These are phyloP conservation scores for Cheilosia pagana DNA, from an alignment of 2,888 invertebrate genomes.

Conservation along the genomic window DNA sequence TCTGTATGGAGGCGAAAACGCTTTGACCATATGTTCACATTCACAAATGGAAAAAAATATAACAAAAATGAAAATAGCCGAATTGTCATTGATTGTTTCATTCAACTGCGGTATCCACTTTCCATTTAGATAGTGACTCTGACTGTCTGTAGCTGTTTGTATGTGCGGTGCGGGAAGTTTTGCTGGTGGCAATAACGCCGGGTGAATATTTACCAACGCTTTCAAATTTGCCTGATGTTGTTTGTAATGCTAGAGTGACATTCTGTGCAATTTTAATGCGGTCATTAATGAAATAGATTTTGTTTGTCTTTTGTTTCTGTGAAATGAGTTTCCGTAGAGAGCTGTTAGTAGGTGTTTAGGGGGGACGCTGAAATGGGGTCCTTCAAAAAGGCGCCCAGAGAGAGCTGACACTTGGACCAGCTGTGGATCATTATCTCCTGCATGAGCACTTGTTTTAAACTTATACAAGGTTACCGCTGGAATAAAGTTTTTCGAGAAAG, in stretches of 20 bases:
- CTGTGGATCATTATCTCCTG: too few relatives aligned
- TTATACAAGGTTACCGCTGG: too few relatives aligned
- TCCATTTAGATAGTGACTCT: constrained; percentile 4
- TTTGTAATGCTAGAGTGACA: neutral
- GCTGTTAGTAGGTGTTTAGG: too few relatives aligned
- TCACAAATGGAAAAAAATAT: constrained; percentile 34
- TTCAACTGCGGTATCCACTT: constrained; percentile 6
- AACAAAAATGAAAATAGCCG: constrained; percentile 3
- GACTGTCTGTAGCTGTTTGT: neutral
- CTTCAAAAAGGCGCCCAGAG: too few relatives aligned
- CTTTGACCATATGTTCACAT: constrained; percentile 30
- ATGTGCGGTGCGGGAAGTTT: neutral
- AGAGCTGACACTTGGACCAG: too few relatives aligned
- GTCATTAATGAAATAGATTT: neutral
- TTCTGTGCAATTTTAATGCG: neutral
- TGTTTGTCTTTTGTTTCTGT: neutral
- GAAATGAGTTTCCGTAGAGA: too few relatives aligned
- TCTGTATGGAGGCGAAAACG: constrained; percentile 13
- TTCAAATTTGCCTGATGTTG: neutral
- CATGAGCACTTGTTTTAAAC: too few relatives aligned
- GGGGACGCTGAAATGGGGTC: too few relatives aligned
- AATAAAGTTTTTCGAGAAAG: too few relatives aligned
- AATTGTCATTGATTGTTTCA: constrained; percentile 27
- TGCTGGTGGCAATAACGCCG: neutral
- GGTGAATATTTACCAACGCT: constrained; percentile 39